These are phyloP conservation scores for Trematomus loennbergii DNA, from an alignment of 2,113 vertebrate genomes.

Conservation along the genomic window DNA sequence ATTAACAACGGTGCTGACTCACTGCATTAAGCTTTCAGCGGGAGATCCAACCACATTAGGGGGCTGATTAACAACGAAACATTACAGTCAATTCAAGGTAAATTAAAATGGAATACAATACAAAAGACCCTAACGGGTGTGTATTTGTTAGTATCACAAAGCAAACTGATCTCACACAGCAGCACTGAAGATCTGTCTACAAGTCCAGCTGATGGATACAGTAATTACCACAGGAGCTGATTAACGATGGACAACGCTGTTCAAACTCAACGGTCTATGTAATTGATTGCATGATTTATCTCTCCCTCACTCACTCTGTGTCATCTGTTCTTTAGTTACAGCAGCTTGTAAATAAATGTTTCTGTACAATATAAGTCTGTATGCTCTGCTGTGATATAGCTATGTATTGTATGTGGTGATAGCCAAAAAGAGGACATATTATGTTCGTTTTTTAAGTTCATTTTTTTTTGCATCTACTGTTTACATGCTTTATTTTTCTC, in stretches of 20 bases:
- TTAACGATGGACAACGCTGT: constrained; percentile 23
- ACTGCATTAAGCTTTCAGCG: constrained; percentile 20
- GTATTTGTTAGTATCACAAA: background rate
- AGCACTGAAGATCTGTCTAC: background rate
- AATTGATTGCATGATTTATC: constrained; percentile 1
- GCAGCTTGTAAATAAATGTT: no score
- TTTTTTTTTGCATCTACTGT: no score
- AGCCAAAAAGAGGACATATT: no score
- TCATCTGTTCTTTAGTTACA: no score
- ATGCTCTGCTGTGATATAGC: no score
- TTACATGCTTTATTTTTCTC: no score
- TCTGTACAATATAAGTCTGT: no score
- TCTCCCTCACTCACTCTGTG: background rate
- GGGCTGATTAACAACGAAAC: constrained; percentile 51
- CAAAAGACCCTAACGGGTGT: background rate
- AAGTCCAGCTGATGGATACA: constrained; percentile 17
- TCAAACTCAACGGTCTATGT: constrained; percentile 35
- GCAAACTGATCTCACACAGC: constrained; percentile 15
- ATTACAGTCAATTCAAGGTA: constrained; percentile 22
- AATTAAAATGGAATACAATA: background rate
- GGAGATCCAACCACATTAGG: constrained; percentile 40
- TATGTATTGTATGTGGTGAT: no score
- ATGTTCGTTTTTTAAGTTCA: no score
- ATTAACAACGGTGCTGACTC: constrained; percentile 28
- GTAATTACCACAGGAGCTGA: constrained; percentile 23